These are phyloP conservation scores for Ciconia boyciana DNA, from an alignment of 2,113 vertebrate genomes.

Conservation along the genomic window DNA sequence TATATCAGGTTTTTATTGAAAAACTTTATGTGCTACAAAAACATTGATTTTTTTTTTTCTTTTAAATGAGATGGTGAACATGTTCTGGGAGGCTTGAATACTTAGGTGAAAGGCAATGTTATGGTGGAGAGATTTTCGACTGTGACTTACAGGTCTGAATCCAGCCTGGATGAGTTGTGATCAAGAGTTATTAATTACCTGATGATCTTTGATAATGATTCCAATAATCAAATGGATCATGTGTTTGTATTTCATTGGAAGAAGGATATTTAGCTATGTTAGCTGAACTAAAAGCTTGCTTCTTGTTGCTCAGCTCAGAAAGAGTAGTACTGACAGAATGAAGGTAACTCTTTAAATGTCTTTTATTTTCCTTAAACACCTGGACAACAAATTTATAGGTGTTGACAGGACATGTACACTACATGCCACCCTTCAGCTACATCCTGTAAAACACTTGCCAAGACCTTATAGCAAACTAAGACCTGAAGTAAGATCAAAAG, in stretches of 20 bases:
- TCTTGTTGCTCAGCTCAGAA: not conserved
- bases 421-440: not conserved
- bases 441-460: not conserved
- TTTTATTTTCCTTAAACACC: not conserved
- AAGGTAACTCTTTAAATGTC: not conserved
- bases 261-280: not conserved
- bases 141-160: not conserved
- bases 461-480: not conserved
- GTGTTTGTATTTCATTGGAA: not conserved
- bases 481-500: not conserved
- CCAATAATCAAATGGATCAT: not conserved
- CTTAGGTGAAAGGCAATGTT: not conserved
- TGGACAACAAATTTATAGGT: not conserved
- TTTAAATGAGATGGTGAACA: not conserved
- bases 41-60: not conserved
- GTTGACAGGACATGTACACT: not conserved
- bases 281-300: not conserved
- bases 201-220: not conserved
- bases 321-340: not conserved
- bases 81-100: not conserved
- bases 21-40: constrained; percentile 25
- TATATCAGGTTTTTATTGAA: constrained; percentile 38
- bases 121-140: not conserved
- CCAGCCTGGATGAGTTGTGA: not conserved
- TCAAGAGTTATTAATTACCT: not conserved